Evolutionary conservation across 2,888 invertebrate genomes (phyloP), one percentile per base, ranked within the genome.

Genomic region (Andrena trimmerana): DNA sequence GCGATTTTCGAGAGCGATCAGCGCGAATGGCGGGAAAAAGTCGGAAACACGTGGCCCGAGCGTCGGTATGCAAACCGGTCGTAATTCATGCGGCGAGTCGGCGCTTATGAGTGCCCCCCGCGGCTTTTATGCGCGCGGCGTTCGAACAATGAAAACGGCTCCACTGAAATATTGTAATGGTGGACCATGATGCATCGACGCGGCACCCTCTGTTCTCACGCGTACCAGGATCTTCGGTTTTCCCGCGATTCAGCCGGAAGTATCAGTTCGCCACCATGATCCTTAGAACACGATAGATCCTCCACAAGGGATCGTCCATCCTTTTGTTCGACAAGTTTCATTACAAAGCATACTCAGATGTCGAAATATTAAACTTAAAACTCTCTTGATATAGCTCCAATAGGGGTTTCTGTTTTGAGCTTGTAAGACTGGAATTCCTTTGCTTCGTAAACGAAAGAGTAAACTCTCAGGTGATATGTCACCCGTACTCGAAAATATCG

Each of bases 81-180:
- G 81, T 88, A 88, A 86, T 88, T 88, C 86, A 88, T 65, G 74
- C 78, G 74, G 78, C 59, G 69, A 67, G 78, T 70, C 75, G 86
- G 76, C 77, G 72, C 84, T 88, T 84, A 84, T 86, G 86, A 88
- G 82, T 74, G 67, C 82, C 81, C 77, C 83, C 88, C 77, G 86
- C 75, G 82, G 88, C 82, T 81, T 86, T 86, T 86, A 86, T 82
- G 84, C 69, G 79, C 82, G 75, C 82, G 76, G 71, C 82, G 86
- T 73, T 87, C 72, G 88, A 86, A 84, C 80, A 86, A 85, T 88
- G 87, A 88, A 79, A 84, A 84, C 71, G 81, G 82, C 80, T 63
- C 86, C 65, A 84, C 82, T 87, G 86, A 87, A 87, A 88, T 87
- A 87, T 88, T 86, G 84, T 84, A 81, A 87, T 88, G 88, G 85